Percentiles rank a stretch among this genome's conserved stretches.
These are phyloP conservation scores for Eupleurogrammus muticus DNA, from an alignment of 2,797 vertebrate species.

Conservation along the genomic window DNA sequence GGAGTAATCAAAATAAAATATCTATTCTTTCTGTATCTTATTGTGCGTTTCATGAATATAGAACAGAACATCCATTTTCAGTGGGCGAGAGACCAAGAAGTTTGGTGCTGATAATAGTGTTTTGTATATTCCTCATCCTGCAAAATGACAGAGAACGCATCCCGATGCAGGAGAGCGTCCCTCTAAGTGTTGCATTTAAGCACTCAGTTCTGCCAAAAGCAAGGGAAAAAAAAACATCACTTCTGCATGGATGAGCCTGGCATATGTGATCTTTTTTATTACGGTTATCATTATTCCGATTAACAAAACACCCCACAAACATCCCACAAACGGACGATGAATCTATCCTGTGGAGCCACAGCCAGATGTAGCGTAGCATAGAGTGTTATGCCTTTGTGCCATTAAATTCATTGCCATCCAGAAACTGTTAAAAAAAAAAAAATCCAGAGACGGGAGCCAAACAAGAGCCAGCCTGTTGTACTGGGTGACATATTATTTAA, in stretches of 20 bases:
- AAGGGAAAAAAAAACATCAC: constrained; percentile 12
- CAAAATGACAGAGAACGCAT: constrained; percentile 37
- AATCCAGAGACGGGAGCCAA: constrained; percentile 19
- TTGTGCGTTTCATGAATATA: constrained; percentile 72
- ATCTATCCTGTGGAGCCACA: constrained; percentile 32
- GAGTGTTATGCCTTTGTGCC: constrained; percentile 13
- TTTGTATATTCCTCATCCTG: constrained; percentile 52
- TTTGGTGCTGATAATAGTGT: constrained; percentile 56
- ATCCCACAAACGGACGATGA: constrained; percentile 19
- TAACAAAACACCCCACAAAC: constrained; percentile 37
- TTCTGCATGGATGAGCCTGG: constrained; percentile 29
- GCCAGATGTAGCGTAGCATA: constrained; percentile 36
- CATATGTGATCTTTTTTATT: constrained; percentile 30
- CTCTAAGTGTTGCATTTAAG: constrained; percentile 31
- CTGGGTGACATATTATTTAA: constrained; percentile 48
- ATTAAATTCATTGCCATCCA: constrained; percentile 31
- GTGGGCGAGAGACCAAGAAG: constrained; percentile 12
- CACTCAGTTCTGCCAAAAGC: constrained; percentile 1
- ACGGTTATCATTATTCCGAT: constrained; percentile 5
- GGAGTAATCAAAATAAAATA: constrained; percentile 76
- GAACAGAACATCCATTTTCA: constrained; percentile 46
- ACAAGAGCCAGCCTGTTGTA: constrained; percentile 17
- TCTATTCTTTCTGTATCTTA: constrained; percentile 73
- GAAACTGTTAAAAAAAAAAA: constrained; percentile 41
- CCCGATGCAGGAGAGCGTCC: constrained; percentile 33